These are phyloP conservation scores for Linyphia triangularis DNA, from an alignment of 2,888 invertebrate genomes.

Conservation along the genomic window DNA sequence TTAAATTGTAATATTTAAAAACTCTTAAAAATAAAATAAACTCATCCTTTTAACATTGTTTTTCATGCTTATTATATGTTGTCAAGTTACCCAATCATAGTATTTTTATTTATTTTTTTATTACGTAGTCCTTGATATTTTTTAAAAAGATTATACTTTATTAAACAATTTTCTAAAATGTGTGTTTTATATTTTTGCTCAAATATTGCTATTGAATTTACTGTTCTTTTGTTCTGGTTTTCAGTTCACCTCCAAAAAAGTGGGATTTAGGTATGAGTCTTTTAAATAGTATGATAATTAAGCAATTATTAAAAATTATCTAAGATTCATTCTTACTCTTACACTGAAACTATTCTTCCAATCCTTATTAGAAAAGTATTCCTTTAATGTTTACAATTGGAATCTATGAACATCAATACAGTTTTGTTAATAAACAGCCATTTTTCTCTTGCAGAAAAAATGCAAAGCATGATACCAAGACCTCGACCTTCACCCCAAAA, in stretches of 20 bases:
- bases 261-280: conserved; percentile 63
- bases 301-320: neutral
- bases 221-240: neutral
- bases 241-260: conserved; percentile 46
- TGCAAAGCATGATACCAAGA: conserved; percentile 46
- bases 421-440: neutral
- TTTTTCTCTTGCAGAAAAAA: conserved; percentile 51
- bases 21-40: too few relatives aligned
- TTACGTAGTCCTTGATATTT: too few relatives aligned
- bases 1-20: too few relatives aligned
- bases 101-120: too few relatives aligned
- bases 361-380: neutral
- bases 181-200: neutral
- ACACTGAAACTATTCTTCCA: neutral
- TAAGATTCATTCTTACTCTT: neutral
- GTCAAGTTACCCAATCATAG: too few relatives aligned
- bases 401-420: neutral
- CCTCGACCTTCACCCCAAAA: conserved; percentile 51
- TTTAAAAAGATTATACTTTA: too few relatives aligned
- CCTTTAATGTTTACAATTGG: neutral
- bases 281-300: neutral
- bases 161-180: too few relatives aligned
- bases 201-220: neutral
- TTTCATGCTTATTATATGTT: too few relatives aligned
- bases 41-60: too few relatives aligned